Conservation (phyloP, 1,140 invertebrate genomes). For the Ladona fulva region DNA sequence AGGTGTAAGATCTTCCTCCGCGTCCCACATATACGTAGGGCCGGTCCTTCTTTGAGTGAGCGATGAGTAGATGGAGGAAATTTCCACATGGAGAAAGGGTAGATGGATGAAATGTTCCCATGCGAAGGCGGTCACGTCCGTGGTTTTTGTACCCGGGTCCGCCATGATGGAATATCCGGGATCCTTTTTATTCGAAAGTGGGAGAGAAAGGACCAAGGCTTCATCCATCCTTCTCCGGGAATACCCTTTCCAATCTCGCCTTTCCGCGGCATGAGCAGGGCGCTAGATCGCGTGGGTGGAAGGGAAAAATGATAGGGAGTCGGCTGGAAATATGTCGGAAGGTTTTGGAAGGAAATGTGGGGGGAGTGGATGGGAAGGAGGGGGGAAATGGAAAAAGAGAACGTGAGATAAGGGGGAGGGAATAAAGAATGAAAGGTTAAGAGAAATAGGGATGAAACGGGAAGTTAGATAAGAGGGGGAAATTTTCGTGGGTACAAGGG, state of each 20-base stretch:
- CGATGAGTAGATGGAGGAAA: no score
- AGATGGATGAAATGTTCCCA: background rate
- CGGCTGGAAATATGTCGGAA: background rate
- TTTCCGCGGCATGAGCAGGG: background rate
- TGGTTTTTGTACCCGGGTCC: background rate
- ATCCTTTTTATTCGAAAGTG: background rate
- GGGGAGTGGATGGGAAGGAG: background rate
- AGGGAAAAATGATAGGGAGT: background rate
- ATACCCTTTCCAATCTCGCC: background rate
- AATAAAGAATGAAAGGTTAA: background rate
- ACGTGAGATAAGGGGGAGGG: background rate
- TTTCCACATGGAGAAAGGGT: background rate
- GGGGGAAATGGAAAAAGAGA: background rate
- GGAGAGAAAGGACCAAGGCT: background rate
- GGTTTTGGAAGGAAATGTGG: background rate
- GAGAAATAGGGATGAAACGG: background rate
- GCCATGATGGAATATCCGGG: constrained; percentile 6
- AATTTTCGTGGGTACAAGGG: background rate
- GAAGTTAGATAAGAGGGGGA: background rate
- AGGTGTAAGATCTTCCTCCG: no score
- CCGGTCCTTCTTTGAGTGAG: no score
- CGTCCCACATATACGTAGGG: no score
- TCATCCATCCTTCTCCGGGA: background rate
- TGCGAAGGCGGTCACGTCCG: background rate
- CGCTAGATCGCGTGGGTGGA: background rate